phyloP scores from a whole-genome alignment of 1,140 invertebrate species.

The Thaumatotibia leucotreta region DNA sequence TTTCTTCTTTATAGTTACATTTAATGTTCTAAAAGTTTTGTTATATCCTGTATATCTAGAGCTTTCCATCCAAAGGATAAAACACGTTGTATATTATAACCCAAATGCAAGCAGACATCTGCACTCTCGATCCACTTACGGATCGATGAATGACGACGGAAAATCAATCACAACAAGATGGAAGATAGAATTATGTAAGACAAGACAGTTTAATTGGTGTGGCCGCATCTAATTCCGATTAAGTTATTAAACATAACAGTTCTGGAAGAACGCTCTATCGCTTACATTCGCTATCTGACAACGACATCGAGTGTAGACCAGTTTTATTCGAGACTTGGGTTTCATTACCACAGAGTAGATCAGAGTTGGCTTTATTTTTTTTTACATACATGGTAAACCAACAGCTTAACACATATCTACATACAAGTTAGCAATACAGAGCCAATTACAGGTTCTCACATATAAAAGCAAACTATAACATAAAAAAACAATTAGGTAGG shows the following conservation, averaged over 20 bases:
- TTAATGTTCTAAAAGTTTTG: too few species aligned
- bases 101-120: background rate
- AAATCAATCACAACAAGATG: constrained; percentile 9
- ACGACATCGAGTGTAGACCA: constrained; percentile 1
- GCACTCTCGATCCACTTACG: background rate
- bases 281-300: background rate
- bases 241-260: constrained; percentile 6
- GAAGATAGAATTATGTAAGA: background rate
- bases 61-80: too few species aligned
- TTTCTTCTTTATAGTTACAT: too few species aligned
- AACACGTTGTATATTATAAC: too few species aligned
- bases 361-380: background rate
- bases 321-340: background rate
- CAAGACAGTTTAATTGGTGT: constrained; percentile 1
- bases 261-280: background rate
- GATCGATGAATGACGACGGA: background rate
- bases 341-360: background rate
- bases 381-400: too few species aligned
- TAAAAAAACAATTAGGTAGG: too few species aligned
- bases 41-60: too few species aligned
- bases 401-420: too few species aligned
- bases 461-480: too few species aligned
- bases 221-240: background rate
- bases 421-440: too few species aligned
- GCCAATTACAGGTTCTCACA: too few species aligned